Evolutionary conservation across 2,113 vertebrate species (phyloP).

Genomic region (Numida meleagris): DNA sequence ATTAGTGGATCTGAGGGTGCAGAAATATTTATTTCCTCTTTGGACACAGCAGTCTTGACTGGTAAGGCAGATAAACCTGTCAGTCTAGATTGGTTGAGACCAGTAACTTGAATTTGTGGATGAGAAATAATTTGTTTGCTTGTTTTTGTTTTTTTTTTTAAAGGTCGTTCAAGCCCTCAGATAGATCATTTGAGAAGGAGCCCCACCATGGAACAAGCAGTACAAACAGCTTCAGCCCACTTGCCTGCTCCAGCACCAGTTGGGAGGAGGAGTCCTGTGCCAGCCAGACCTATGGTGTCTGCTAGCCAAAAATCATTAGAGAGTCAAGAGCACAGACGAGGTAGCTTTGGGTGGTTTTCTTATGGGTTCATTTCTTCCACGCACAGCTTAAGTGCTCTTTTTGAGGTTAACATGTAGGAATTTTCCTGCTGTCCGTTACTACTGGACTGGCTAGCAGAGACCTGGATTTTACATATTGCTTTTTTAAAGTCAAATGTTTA

Average conservation of each 20-base stretch:
- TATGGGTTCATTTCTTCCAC: not conserved
- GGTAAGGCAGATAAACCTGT: slow-evolving; percentile 19
- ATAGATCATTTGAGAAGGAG: slow-evolving; percentile 86
- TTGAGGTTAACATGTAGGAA: not conserved
- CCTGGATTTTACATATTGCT: not conserved
- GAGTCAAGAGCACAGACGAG: slow-evolving; percentile 88
- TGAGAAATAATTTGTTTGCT: slow-evolving; percentile 32
- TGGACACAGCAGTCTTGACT: not conserved
- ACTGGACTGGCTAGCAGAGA: not conserved
- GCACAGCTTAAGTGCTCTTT: not conserved
- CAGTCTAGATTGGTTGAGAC: slow-evolving; percentile 36
- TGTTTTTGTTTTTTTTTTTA: no score
- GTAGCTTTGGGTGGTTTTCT: slow-evolving; percentile 71
- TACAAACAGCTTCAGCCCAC: slow-evolving; percentile 82
- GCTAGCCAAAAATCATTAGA: slow-evolving; percentile 87
- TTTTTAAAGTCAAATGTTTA: not conserved
- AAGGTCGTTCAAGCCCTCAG: slow-evolving; percentile 87
- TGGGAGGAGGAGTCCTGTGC: slow-evolving; percentile 84
- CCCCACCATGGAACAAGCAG: slow-evolving; percentile 84
- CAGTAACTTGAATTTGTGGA: not conserved
- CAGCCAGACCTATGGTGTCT: slow-evolving; percentile 77
- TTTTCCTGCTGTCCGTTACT: not conserved
- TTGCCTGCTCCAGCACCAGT: slow-evolving; percentile 78
- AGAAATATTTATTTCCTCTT: slow-evolving; percentile 19
- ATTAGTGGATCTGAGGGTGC: slow-evolving; percentile 51